Percentiles rank a stretch among this genome's conserved stretches.
Conservation (phyloP, 2,113 vertebrate species). For the Saccopteryx leptura region DNA sequence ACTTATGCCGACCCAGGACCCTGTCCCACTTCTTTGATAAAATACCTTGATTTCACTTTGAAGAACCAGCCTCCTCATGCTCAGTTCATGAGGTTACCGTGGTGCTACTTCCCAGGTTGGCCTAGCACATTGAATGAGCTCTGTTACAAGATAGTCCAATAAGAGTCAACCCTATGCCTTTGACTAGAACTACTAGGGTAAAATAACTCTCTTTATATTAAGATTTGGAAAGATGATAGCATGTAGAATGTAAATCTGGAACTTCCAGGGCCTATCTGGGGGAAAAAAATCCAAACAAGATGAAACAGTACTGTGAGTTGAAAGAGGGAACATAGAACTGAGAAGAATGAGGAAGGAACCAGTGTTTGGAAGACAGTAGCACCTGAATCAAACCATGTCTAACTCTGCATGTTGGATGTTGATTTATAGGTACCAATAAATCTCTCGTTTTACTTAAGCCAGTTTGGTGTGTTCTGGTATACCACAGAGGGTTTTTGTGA, state of each 20-base stretch:
- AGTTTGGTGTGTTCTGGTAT: background rate
- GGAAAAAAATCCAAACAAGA: background rate
- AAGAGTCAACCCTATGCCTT: background rate
- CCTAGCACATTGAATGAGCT: background rate
- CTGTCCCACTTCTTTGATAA: background rate
- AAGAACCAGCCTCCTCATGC: background rate
- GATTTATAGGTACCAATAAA: background rate
- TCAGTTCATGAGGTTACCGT: background rate
- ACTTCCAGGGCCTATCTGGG: background rate
- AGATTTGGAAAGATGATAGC: background rate
- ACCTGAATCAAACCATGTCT: background rate
- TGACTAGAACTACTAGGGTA: background rate
- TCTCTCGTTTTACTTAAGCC: background rate
- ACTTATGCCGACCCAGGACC: background rate
- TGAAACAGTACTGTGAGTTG: background rate
- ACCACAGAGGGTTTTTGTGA: background rate
- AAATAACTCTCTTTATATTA: background rate
- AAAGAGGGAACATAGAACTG: background rate
- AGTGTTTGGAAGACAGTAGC: background rate
- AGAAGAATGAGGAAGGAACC: background rate
- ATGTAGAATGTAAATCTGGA: background rate
- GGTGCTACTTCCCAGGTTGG: background rate
- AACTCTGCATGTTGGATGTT: background rate
- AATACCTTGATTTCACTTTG: background rate
- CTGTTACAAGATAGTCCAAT: background rate